Evolutionary conservation across 2,888 invertebrate genomes (phyloP).

Genomic region (Yponomeuta plumbellus): DNA sequence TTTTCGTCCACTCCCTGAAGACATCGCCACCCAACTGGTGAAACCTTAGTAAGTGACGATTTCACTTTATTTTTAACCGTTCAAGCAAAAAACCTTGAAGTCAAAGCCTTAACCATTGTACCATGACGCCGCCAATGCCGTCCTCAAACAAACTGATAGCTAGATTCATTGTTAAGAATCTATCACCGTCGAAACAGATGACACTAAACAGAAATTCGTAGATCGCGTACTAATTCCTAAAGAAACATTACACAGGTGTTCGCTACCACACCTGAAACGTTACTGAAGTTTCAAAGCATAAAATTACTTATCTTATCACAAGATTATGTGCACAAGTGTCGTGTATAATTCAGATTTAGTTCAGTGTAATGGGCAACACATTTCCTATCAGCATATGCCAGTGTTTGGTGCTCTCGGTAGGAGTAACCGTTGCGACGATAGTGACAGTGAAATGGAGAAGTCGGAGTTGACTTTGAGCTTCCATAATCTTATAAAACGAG

Average conservation of each 20-base stretch:
- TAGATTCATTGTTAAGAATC: background rate
- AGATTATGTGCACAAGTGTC: conserved; percentile 72
- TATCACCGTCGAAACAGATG: too few relatives aligned
- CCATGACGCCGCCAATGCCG: conserved; percentile 26
- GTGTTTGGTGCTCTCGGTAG: conserved; percentile 37
- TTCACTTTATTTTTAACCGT: conserved; percentile 24
- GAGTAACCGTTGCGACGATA: conserved; percentile 29
- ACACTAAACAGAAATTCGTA: background rate
- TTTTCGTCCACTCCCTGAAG: conserved; percentile 12
- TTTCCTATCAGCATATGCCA: conserved; percentile 51
- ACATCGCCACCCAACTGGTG: background rate
- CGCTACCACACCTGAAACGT: background rate
- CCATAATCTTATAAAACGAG: conserved; percentile 71
- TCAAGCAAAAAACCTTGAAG: conserved; percentile 32
- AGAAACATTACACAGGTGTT: background rate
- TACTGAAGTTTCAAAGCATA: background rate
- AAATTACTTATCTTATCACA: conserved; percentile 61
- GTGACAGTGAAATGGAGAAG: conserved; percentile 52
- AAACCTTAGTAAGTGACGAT: conserved; percentile 28
- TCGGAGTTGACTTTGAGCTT: conserved; percentile 68
- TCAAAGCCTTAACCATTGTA: conserved; percentile 35
- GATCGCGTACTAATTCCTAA: background rate
- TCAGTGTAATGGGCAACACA: conserved; percentile 61
- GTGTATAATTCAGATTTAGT: conserved; percentile 33
- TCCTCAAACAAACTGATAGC: background rate